phyloP scores from a whole-genome alignment of 2,113 vertebrate genomes.

The Azemiops feae region DNA sequence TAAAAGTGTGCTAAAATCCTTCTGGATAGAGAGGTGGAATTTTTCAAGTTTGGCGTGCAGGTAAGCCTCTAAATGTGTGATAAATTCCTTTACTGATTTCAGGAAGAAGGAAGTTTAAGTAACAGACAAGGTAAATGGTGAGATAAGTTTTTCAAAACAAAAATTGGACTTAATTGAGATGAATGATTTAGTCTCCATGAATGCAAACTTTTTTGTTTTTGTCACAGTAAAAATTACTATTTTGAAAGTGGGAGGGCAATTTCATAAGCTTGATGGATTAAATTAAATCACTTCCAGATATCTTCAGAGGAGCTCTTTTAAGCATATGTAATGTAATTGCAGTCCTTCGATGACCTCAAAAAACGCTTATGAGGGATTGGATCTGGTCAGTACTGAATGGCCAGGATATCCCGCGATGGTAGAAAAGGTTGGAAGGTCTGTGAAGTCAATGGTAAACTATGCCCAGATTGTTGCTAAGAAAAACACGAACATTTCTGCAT shows the following conservation, averaged over 20 bases:
- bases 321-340: neutral
- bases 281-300: too few relatives aligned
- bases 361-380: too few relatives aligned
- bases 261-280: too few relatives aligned
- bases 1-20: neutral
- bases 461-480: neutral
- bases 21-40: neutral
- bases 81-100: neutral
- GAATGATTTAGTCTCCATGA: too few relatives aligned
- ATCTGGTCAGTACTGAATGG: too few relatives aligned
- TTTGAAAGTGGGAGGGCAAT: too few relatives aligned
- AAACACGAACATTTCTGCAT: neutral
- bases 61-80: neutral
- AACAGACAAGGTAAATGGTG: neutral
- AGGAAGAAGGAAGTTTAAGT: neutral
- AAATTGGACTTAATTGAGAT: too few relatives aligned
- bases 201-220: too few relatives aligned
- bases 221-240: too few relatives aligned
- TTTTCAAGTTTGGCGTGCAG: neutral
- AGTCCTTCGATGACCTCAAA: too few relatives aligned
- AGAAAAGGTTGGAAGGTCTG: neutral
- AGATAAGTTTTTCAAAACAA: too few relatives aligned
- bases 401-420: too few relatives aligned
- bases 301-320: neutral
- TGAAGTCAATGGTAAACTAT: neutral